Conservation (phyloP, 1,140 invertebrate species). For the Drosophila sproati region DNA sequence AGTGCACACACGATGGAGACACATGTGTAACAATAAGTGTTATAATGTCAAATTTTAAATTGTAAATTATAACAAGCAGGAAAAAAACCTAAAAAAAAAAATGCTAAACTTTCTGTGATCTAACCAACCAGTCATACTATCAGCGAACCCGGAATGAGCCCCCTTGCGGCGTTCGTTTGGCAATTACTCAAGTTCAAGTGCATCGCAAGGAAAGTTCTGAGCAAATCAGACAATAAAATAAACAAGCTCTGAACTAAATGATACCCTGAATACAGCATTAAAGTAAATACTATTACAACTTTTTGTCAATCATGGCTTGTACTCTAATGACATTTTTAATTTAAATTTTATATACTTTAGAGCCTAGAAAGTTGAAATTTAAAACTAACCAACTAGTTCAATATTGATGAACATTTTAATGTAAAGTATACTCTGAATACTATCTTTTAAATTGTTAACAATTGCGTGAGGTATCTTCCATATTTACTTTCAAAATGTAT, state of each 20-base stretch:
- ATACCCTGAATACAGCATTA: neutral
- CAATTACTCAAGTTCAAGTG: conserved; percentile 29
- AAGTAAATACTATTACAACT: neutral
- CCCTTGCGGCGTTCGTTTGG: neutral
- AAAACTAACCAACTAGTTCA: no score
- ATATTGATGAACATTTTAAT: no score
- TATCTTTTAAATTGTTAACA: no score
- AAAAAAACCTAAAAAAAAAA: neutral
- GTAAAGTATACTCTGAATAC: no score
- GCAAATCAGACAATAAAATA: neutral
- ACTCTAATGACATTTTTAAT: no score
- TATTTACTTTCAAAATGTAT: no score
- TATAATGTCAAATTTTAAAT: conserved; percentile 1
- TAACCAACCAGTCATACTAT: neutral
- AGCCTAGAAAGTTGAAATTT: no score
- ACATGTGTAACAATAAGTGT: neutral
- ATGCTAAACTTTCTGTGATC: no score
- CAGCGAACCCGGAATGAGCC: neutral
- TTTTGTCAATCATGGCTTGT: neutral
- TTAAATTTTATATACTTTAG: no score
- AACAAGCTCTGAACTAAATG: conserved; percentile 4
- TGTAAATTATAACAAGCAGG: neutral
- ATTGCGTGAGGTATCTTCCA: no score
- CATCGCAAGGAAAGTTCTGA: conserved; percentile 2
- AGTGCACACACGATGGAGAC: neutral